Conservation (phyloP, 2,888 invertebrate genomes). For the Amiota communis region DNA sequence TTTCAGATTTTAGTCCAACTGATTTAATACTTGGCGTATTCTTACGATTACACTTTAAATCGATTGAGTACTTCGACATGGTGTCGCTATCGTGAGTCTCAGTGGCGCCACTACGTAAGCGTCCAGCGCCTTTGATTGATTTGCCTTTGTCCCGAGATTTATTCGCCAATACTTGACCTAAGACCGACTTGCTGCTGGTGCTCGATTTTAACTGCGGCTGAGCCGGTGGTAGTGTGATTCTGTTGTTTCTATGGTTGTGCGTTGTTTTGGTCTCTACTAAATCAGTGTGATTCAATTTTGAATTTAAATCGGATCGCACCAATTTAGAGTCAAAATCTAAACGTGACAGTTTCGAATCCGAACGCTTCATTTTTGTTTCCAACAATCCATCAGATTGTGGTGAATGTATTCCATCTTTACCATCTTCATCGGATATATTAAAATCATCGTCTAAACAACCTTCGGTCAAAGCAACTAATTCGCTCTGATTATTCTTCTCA, state of each 20-base stretch:
- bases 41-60: slow-evolving; percentile 2
- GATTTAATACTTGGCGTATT: slow-evolving; percentile 32
- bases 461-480: slow-evolving; percentile 55
- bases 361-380: slow-evolving; percentile 16
- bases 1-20: slow-evolving; percentile 25
- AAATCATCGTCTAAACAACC: slow-evolving; percentile 49
- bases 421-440: slow-evolving; percentile 42
- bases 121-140: neutral
- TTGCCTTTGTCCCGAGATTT: neutral
- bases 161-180: slow-evolving; percentile 40
- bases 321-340: slow-evolving; percentile 1
- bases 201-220: neutral
- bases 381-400: neutral
- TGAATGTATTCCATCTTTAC: slow-evolving; percentile 3
- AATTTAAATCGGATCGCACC: neutral
- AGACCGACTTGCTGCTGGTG: neutral
- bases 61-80: slow-evolving; percentile 33
- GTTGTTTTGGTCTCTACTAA: neutral
- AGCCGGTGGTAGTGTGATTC: slow-evolving; percentile 53
- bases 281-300: neutral
- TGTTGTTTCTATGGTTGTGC: slow-evolving; percentile 26
- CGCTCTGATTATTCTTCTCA: slow-evolving; percentile 56
- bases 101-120: slow-evolving; percentile 40
- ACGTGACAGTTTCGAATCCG: neutral
- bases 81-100: slow-evolving; percentile 36